Base-by-base conservation (phyloP, 2,888 invertebrate species). In the Plebejus argus region DNA sequence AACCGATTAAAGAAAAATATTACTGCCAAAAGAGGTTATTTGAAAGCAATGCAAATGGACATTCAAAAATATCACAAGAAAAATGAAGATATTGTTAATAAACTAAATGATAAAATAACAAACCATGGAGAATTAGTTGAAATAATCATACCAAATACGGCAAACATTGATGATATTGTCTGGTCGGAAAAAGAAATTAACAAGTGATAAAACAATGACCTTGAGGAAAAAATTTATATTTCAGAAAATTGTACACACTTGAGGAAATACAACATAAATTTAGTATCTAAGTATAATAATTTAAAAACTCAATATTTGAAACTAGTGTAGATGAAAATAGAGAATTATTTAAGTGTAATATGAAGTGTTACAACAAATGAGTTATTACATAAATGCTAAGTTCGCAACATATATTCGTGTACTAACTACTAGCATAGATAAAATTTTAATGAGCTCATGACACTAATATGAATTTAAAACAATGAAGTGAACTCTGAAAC, bases 181-280 rank as follows among this genome's bases (percentile, higher is more conserved):
- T 90, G 90, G 90, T 84, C 85, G 79, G 86, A 87, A 58, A 87
- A 87, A 85, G 87, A 89, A 77, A 82, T 88, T 83, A 85, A 88
- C 81, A 89, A 90, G 86, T 88, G 87, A 89, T 82, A 87, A 84
- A 82, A 83, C 78, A 80, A 82, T 83, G 84, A 82, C 81, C 83
- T 87, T 92, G 90, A 92, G 90, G 72, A 72, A 92, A 93, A 91
- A 92, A 90, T 92, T 92, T 93, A 92, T 93, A 91, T 92, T 93
- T 93, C 92, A 89, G 92, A 93, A 92, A 92, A 92, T 91, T 92
- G 91, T 93, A 93, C 93, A 93, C 90, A 92, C 89, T 87, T 89
- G 91, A 91, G 90, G 91, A 91, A 91, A 89, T 92, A 93, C 90
- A 93, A 92, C 91, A 88, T 90, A 91, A 89, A 87, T 88, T 86